Evolutionary conservation across 2,888 invertebrate genomes (phyloP).

Genomic region (Acronicta aceris): DNA sequence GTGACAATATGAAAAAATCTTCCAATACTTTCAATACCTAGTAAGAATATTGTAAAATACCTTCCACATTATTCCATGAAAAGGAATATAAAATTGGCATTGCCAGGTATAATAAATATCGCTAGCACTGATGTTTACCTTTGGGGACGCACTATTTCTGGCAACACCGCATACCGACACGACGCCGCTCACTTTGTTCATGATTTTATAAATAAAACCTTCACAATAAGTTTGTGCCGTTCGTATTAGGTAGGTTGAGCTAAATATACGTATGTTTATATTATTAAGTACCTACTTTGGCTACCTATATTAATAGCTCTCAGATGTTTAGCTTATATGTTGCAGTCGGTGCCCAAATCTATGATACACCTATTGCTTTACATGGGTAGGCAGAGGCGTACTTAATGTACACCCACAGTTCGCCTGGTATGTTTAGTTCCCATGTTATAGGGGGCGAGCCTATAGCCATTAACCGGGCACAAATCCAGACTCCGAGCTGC

Average conservation of each 20-base stretch:
- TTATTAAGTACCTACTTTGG: slow-evolving; percentile 12
- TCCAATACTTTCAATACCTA: too few species aligned
- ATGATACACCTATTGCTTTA: not conserved
- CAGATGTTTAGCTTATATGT: not conserved
- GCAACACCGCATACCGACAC: slow-evolving; percentile 53
- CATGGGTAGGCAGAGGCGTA: too few species aligned
- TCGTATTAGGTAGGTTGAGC: slow-evolving; percentile 16
- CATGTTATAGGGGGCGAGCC: too few species aligned
- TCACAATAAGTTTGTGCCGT: slow-evolving; percentile 18
- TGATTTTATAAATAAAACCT: slow-evolving; percentile 54
- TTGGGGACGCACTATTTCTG: slow-evolving; percentile 57
- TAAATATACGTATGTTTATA: slow-evolving; percentile 8
- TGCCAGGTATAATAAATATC: slow-evolving; percentile 56
- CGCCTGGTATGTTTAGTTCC: too few species aligned
- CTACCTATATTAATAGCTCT: not conserved
- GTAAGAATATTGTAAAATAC: not conserved
- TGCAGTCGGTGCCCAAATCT: not conserved
- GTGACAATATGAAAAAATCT: not conserved
- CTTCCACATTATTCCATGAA: slow-evolving; percentile 11
- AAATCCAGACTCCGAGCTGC: too few species aligned
- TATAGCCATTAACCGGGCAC: too few species aligned
- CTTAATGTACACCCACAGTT: too few species aligned
- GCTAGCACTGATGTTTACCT: slow-evolving; percentile 54
- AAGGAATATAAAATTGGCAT: slow-evolving; percentile 51
- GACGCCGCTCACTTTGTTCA: slow-evolving; percentile 46